Evolutionary conservation across 2,888 invertebrate genomes (phyloP).

Genomic region (Scaeva pyrastri): DNA sequence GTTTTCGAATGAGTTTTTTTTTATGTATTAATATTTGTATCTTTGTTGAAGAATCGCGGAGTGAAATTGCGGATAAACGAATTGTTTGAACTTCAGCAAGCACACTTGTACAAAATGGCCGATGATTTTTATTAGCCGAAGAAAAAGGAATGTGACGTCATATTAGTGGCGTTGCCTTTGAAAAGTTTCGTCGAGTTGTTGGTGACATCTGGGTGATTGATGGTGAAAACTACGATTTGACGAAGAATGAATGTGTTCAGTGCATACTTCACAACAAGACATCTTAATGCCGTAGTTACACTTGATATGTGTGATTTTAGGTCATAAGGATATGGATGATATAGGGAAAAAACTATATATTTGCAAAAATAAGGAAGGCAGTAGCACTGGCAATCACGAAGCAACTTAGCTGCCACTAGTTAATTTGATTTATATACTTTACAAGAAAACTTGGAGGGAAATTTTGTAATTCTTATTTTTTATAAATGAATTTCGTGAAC

Average conservation of each 20-base stretch:
- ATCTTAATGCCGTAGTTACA: not conserved
- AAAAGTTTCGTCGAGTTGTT: slow-evolving; percentile 50
- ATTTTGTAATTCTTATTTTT: no score
- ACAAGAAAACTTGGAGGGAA: no score
- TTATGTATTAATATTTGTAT: slow-evolving; percentile 48
- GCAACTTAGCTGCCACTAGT: no score
- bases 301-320: not conserved
- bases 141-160: slow-evolving; percentile 77
- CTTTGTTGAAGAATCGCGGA: slow-evolving; percentile 61
- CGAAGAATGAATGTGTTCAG: slow-evolving; percentile 32
- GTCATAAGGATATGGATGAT: no score
- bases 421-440: no score
- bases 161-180: slow-evolving; percentile 77
- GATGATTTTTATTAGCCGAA: slow-evolving; percentile 69
- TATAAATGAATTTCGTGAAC: no score
- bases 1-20: slow-evolving; percentile 29
- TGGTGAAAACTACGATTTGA: not conserved
- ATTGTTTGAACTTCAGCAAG: slow-evolving; percentile 77
- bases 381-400: no score
- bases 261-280: not conserved
- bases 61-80: slow-evolving; percentile 65
- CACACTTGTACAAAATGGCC: slow-evolving; percentile 79
- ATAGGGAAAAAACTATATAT: no score
- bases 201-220: slow-evolving; percentile 53
- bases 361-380: no score